Percentiles rank a stretch among this genome's conserved stretches.
These are phyloP conservation scores for Euwallacea similis DNA, from an alignment of 1,140 invertebrate genomes.

Conservation along the genomic window DNA sequence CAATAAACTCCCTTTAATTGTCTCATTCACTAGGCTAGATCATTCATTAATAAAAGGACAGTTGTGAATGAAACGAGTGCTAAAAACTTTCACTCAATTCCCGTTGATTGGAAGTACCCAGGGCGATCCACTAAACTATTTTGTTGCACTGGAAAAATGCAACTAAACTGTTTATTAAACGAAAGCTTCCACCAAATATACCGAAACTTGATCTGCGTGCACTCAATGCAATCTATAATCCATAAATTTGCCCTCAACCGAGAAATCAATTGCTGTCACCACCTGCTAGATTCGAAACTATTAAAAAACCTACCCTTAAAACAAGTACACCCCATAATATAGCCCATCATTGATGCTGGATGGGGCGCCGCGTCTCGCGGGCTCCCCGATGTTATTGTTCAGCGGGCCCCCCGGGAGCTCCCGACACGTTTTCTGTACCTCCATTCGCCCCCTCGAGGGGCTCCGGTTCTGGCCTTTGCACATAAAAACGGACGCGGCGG, in stretches of 20 bases:
- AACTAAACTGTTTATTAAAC: too few relatives aligned
- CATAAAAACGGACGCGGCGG: slow-evolving; percentile 26
- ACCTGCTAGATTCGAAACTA: neutral
- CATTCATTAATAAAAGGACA: too few relatives aligned
- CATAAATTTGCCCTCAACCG: neutral
- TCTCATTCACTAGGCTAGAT: too few relatives aligned
- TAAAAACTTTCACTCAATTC: too few relatives aligned
- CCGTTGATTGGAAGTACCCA: too few relatives aligned
- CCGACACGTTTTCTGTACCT: slow-evolving; percentile 45
- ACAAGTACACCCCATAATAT: slow-evolving; percentile 87
- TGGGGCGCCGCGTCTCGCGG: slow-evolving; percentile 49
- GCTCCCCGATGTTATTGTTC: slow-evolving; percentile 53
- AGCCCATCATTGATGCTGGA: slow-evolving; percentile 73
- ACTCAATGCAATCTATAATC: too few relatives aligned
- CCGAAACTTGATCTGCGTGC: too few relatives aligned
- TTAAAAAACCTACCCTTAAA: slow-evolving; percentile 69
- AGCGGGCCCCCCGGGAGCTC: slow-evolving; percentile 53
- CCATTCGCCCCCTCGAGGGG: slow-evolving; percentile 44
- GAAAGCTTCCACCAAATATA: too few relatives aligned
- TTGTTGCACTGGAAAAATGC: too few relatives aligned
- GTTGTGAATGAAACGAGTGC: too few relatives aligned
- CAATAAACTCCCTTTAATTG: too few relatives aligned
- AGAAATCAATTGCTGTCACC: neutral
- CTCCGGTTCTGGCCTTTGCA: slow-evolving; percentile 47
- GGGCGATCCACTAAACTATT: too few relatives aligned